Base-by-base conservation (phyloP, 2,888 invertebrate species). In the Acanthosepion pharaonis region DNA sequence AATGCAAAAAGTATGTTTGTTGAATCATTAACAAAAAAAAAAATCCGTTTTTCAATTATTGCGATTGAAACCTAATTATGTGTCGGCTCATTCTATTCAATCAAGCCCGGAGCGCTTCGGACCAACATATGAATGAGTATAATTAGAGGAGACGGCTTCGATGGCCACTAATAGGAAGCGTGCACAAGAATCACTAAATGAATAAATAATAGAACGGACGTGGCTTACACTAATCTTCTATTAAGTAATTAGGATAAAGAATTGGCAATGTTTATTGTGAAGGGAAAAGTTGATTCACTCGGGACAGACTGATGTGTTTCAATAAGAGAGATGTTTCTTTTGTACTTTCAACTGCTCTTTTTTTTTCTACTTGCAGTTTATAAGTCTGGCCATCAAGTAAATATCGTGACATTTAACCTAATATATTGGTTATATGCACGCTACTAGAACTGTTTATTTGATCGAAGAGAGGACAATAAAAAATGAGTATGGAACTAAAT, bases 11-110 rank as follows among this genome's bases (percentile, higher is more conserved):
- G 5, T 59, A 59, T 59, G 59, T 59, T 59, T 59, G 59, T 59
- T 23, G 59, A 59, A 23, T 59, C 59, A 59, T 59, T 59, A 78
- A 78, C n/a, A 11, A 78, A 78, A 78, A 78, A 78, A 78, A 78
- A n/a, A 4, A 42, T 42, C 18, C n/a, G 3, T 78, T 78, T 78
- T n/a, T 78, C n/a, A 78, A 78, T 78, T 78, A 78, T n/a, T n/a
- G n/a, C 78, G 78, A 78, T 78, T 78, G 78, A n/a, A n/a, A 78
- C 78, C 78, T 78, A 78, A 78, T 78, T 33, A 78, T 78, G n/a
- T 78, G 78, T 78, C 78, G 78, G 78, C 78, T n/a, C 11, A 33
- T 33, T 15, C n/a, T n/a, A n/a, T 78, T 78, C n/a, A 78, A 78
- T 78, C 78, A 78, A 78, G 20, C 33, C 59, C 59, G 23, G 59